Percentiles rank a stretch among this genome's conserved stretches.
Evolutionary conservation across 2,888 invertebrate species (phyloP).

Genomic region (Sicus ferrugineus): DNA sequence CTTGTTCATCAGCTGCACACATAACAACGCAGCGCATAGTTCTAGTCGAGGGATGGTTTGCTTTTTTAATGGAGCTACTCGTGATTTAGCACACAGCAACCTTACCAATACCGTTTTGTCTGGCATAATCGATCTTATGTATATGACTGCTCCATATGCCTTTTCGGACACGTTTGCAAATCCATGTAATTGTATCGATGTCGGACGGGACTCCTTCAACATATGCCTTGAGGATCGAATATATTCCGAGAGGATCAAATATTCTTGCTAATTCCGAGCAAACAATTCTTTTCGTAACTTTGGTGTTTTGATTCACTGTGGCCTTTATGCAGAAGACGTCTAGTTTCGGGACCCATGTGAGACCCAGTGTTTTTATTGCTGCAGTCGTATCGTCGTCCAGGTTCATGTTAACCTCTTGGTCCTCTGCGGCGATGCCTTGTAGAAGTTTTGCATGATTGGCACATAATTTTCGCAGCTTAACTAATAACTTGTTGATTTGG

Average conservation of each 20-base stretch:
- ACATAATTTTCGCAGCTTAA: too few relatives aligned
- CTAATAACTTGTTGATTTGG: too few relatives aligned
- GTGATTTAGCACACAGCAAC: conserved; percentile 5
- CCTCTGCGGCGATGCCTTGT: too few relatives aligned
- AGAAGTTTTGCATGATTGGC: too few relatives aligned
- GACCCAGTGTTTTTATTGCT: too few relatives aligned
- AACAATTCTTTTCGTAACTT: background rate
- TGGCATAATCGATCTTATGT: background rate
- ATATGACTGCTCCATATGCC: background rate
- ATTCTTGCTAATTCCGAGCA: background rate
- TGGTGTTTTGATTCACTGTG: background rate
- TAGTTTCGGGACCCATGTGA: background rate
- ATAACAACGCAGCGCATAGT: background rate
- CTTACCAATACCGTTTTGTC: background rate
- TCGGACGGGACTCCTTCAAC: too few relatives aligned
- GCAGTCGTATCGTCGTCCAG: too few relatives aligned
- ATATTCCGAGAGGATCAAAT: too few relatives aligned
- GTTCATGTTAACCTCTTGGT: too few relatives aligned
- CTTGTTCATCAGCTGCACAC: background rate
- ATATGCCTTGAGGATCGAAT: too few relatives aligned
- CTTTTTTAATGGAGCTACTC: background rate
- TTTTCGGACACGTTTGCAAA: conserved; percentile 4
- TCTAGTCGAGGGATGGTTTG: background rate
- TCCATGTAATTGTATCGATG: background rate
- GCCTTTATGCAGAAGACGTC: too few relatives aligned